Evolutionary conservation across 2,888 invertebrate genomes (phyloP), one percentile per base, ranked within the genome.

Genomic region (Drosophila leonis): DNA sequence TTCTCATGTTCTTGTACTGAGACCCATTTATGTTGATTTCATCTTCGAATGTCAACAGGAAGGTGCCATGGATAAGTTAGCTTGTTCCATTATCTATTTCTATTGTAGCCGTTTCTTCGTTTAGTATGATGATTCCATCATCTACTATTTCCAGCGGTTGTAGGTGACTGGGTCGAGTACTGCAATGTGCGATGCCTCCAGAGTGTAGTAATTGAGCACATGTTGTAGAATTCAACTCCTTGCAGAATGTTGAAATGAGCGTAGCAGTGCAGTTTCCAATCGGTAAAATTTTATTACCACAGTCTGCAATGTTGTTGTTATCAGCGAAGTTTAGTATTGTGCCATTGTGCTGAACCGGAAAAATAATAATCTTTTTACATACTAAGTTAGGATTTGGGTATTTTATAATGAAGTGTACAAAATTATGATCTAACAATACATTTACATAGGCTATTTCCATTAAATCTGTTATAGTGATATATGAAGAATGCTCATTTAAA

Each of bases 401-500:
- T 27, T 46, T 57, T 4, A 57, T 57, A 1, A 62, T 18, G 44
- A 61, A 56, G 13, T 56, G 39, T 49, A 64, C 7, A 42, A 64
- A 48, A 10, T 49, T 49, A 56, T 64, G 9, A 42, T 64, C 39
- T 49, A 64, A 39, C 8, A 49, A 33, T 12, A 55, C 48, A 1
- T 55, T 48, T 9, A 41, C 9, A 33, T 33, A 15, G 2, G 39
- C 29, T 48, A 27, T 12, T n/a, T 39, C 48, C n/a, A 49, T 56
- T 49, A 44, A 48, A 33, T 46, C 44, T 12, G 29, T 12, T n/a
- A 35, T 9, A 27, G 48, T 41, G 24, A 42, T 27, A 13, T 4
- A 13, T 27, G 29, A 20, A 35, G 13, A 35, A 9, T 51, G 20
- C 13, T 51, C 13, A 15, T 20, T 24, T 52, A 24, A 15, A 20